Base-by-base conservation (phyloP, 2,113 vertebrate genomes). In the Etheostoma cragini region DNA sequence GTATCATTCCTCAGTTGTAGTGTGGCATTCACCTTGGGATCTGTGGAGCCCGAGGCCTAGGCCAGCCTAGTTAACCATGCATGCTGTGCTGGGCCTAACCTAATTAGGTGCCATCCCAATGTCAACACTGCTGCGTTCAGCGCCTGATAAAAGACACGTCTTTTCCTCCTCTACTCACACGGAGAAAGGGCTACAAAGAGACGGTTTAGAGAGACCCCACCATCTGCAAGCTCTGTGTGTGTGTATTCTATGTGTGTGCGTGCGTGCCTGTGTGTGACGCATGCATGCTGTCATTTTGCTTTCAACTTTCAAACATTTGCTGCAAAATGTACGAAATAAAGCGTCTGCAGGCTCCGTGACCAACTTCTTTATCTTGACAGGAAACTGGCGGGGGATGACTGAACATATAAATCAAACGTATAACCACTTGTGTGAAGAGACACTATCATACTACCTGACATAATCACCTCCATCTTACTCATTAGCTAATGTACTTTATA, bases 81-180 rank as follows among this genome's bases (percentile, higher is more conserved):
- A 89, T 77, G 92, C 91, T 93, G 90, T 72, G 87, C 91, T 70
- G 84, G 87, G 82, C 72, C 87, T 89, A 92, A 93, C 91, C 91
- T 92, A 92, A 94, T 93, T 93, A 93, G 91, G 89, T 92, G 91
- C 87, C 92, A 87, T 92, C 91, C 88, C 91, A 90, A 90, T 92
- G 93, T 93, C 93, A 93, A 92, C 91, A 91, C 89, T 63, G 87
- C 93, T 91, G 90, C 26, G 86, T 81, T 90, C 84, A 73, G 81
- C 66, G 86, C 35, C 86, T 87, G 88, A 93, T 86, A 87, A 86
- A 92, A 91, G 89, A 91, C 87, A 45, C 81, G 90, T 73, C 76
- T 87, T 88, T 82, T 89, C 81, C 79, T 87, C 83, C 80, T 79
- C 87, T 73, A 2, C 75, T 82, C 91, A 86, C 46, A 80, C 88